Evolutionary conservation across 2,888 invertebrate genomes (phyloP).

Genomic region (Cryptosula pallasiana): DNA sequence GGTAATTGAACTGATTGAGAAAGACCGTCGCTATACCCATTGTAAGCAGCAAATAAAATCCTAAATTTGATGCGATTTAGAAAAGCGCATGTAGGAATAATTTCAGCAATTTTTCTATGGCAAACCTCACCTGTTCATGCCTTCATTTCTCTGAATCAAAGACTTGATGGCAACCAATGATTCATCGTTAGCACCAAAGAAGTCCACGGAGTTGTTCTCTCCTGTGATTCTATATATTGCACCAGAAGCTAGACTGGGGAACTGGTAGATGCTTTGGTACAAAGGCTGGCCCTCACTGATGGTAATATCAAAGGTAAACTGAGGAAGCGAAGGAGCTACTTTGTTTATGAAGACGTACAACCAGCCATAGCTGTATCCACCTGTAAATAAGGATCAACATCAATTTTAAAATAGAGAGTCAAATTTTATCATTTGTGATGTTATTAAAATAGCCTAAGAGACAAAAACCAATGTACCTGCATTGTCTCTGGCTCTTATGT

Average conservation of each 20-base stretch:
- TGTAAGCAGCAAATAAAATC: too few relatives aligned
- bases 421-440: too few relatives aligned
- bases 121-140: neutral
- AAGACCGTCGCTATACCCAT: too few relatives aligned
- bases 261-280: conserved; percentile 9
- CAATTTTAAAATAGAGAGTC: too few relatives aligned
- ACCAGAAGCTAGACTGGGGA: neutral
- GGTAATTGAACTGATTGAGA: too few relatives aligned
- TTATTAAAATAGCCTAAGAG: too few relatives aligned
- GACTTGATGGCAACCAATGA: neutral
- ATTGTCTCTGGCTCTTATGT: conserved; percentile 9
- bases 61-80: too few relatives aligned
- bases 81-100: too few relatives aligned
- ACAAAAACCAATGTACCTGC: neutral
- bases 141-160: neutral
- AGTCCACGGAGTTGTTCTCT: neutral
- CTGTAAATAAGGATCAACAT: too few relatives aligned
- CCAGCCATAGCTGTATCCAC: neutral
- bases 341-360: conserved; percentile 11
- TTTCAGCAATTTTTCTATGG: too few relatives aligned
- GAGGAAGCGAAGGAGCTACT: neutral
- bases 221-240: neutral
- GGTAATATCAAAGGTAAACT: neutral
- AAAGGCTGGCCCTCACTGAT: neutral
- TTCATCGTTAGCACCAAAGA: neutral